Percentiles rank a stretch among this genome's conserved stretches.
Conservation (phyloP, 1,140 invertebrate genomes). For the Bemisia tabaci region DNA sequence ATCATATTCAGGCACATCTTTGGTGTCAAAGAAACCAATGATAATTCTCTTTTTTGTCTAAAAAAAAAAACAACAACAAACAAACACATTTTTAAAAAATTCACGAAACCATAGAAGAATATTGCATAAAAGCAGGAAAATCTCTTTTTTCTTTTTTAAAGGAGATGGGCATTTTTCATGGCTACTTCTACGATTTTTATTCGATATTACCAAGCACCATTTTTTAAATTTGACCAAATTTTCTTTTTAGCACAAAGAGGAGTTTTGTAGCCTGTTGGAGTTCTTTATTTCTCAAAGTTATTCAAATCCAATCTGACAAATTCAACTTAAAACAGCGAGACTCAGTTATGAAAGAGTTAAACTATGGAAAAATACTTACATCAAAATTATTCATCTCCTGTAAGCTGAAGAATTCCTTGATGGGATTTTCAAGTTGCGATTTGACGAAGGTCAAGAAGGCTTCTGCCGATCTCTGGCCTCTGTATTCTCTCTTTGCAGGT, state of each 20-base stretch:
- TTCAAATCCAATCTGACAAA: too few species aligned
- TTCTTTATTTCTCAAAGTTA: too few species aligned
- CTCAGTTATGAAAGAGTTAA: too few species aligned
- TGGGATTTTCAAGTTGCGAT: constrained; percentile 82
- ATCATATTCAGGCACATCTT: constrained; percentile 65
- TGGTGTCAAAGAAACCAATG: constrained; percentile 81
- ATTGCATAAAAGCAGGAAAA: background rate
- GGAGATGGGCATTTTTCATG: too few species aligned
- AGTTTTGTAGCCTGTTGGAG: too few species aligned
- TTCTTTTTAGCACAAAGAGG: too few species aligned
- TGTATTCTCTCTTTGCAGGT: constrained; percentile 86
- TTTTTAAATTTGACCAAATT: too few species aligned
- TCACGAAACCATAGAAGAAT: background rate
- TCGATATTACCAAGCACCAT: too few species aligned
- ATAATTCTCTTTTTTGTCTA: constrained; percentile 74
- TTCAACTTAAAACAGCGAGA: too few species aligned
- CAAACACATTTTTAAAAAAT: constrained; percentile 7
- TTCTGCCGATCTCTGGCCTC: constrained; percentile 65
- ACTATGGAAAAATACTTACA: constrained; percentile 36
- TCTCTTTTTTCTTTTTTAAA: background rate
- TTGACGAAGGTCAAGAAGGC: constrained; percentile 77
- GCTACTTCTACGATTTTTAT: too few species aligned
- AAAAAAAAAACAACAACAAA: constrained; percentile 20
- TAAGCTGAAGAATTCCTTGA: constrained; percentile 59
- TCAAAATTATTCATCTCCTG: constrained; percentile 66